Percentiles rank a stretch among this genome's conserved stretches.
These are phyloP conservation scores for Cryptus armator DNA, from an alignment of 2,888 invertebrate species.

Conservation along the genomic window DNA sequence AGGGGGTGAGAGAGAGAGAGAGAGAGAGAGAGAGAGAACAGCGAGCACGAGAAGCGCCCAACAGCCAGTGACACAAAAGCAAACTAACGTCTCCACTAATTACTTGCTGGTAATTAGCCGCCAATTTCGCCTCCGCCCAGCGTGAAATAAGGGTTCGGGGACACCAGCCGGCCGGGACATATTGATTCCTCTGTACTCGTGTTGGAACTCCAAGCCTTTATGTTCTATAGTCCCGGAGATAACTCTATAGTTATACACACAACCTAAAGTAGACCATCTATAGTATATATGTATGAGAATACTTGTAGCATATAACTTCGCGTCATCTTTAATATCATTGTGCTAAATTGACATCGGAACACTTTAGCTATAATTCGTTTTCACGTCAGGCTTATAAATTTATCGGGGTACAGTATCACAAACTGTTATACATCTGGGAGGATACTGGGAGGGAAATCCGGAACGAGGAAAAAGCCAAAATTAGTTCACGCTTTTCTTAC, in stretches of 20 bases:
- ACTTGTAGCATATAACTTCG: constrained; percentile 4
- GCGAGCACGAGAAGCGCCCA: constrained; percentile 36
- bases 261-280: constrained; percentile 17
- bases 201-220: constrained; percentile 60
- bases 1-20: constrained; percentile 16
- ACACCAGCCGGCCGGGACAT: constrained; percentile 64
- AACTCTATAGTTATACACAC: constrained; percentile 21
- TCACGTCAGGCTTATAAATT: neutral
- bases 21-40: constrained; percentile 12
- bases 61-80: constrained; percentile 74
- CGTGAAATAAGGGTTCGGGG: constrained; percentile 76
- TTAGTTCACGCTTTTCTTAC: too few species aligned
- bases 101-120: constrained; percentile 78
- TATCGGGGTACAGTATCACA: neutral
- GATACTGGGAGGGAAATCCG: neutral
- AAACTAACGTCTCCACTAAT: constrained; percentile 78
- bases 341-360: constrained; percentile 14
- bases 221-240: neutral
- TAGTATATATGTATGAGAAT: neutral
- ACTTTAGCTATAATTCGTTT: neutral
- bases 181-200: constrained; percentile 73
- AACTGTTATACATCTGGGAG: neutral
- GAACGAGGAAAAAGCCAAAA: too few species aligned
- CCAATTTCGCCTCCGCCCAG: constrained; percentile 75
- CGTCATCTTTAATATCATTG: constrained; percentile 37